Base-by-base conservation (phyloP, 2,888 invertebrate species). In the Acanthopleura granulata region DNA sequence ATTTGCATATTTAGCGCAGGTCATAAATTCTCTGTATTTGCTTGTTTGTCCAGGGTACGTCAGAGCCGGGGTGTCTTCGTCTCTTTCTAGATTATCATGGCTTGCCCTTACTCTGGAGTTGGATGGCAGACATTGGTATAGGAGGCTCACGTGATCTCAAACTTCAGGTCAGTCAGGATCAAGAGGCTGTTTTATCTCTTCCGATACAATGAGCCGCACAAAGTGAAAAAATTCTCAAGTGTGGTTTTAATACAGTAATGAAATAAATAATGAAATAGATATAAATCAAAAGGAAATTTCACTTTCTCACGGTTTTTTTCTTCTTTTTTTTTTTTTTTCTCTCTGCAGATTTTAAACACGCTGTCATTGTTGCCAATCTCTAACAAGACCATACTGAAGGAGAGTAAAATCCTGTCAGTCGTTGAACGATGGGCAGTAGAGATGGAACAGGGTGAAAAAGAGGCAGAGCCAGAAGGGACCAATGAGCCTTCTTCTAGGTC, bases 331-430 rank as follows among this genome's bases (percentile, higher is more conserved):
- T 57, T 57, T 3, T 57, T 57, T 6, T 57, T 57, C 6, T 57
- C 22, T 12, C 12, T 83, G 50, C 81, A 95, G 95, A 91, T 92
- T 93, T 91, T 98, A 40, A 94, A 94, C 86, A 95, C 96, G 0
- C 91, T 99, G 76, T 94, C 94, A 80, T 93, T 94, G 29, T 92
- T 99, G 80, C 98, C 98, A 15, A 96, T 99, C 80, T 94, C 95
- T 1, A 97, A 98, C 91, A 97, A 96, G 91, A 97, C 96, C 0
- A 94, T 97, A 93, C 92, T 99, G 14, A 95, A 95, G 86, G 98
- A 98, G 88, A 97, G 96, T 85, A 96, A 97, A 86, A 95, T 99
- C 81, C 93, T 96, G 86, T 92, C 93, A 40, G 94, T 95, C 18
- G 95, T 98, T 27, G 94, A 97, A 88, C 94, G 94, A 82, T 98